Percentiles rank a stretch among this genome's conserved stretches.
Evolutionary conservation across 1,140 invertebrate genomes (phyloP).

Genomic region (Psix sp.): DNA sequence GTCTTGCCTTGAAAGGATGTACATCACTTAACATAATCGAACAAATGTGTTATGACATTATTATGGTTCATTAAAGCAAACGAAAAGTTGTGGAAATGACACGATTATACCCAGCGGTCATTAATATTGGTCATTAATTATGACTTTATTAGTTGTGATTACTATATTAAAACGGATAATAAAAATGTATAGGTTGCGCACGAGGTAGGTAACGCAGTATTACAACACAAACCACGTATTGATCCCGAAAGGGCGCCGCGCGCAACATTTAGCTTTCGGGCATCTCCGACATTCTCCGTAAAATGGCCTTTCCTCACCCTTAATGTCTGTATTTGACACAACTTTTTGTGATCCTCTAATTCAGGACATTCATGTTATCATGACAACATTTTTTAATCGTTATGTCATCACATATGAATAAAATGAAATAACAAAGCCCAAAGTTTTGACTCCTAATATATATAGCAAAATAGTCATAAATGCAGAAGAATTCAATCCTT

Average conservation of each 20-base stretch:
- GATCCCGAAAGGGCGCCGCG: conserved; percentile 71
- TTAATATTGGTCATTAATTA: conserved; percentile 42
- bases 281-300: conserved; percentile 73
- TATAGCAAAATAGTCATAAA: too few species aligned
- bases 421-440: not conserved
- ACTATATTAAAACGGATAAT: conserved; percentile 36
- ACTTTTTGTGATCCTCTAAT: conserved; percentile 62
- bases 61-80: conserved; percentile 24
- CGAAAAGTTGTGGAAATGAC: conserved; percentile 26
- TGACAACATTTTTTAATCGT: conserved; percentile 29
- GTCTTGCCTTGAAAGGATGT: conserved; percentile 23
- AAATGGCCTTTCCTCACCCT: conserved; percentile 69
- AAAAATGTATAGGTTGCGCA: conserved; percentile 62
- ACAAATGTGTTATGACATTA: conserved; percentile 18
- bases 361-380: conserved; percentile 47
- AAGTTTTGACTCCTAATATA: too few species aligned
- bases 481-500: too few species aligned
- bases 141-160: conserved; percentile 27
- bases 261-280: conserved; percentile 70
- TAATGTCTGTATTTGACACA: conserved; percentile 69
- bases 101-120: conserved; percentile 1
- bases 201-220: conserved; percentile 66
- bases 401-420: conserved; percentile 1
- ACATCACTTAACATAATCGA: conserved; percentile 26
- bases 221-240: conserved; percentile 71